Percentiles rank a stretch among this genome's conserved stretches.
Evolutionary conservation across 2,888 invertebrate species (phyloP).

Genomic region (Amblyjoppa fuscipennis): DNA sequence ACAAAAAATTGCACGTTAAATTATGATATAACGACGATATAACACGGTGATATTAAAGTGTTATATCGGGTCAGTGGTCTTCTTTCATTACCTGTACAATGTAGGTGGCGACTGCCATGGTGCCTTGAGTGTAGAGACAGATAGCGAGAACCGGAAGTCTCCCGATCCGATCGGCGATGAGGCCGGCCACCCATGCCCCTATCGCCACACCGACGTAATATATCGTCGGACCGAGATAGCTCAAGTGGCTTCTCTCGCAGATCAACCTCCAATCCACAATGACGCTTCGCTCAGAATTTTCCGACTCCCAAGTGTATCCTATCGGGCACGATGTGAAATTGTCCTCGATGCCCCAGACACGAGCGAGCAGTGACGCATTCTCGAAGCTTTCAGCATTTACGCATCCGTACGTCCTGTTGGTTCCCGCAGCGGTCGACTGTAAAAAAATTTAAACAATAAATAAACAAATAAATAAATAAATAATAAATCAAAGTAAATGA

Average conservation of each 20-base stretch:
- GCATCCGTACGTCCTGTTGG: slow-evolving; percentile 75
- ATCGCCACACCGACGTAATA: slow-evolving; percentile 84
- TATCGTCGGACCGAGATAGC: slow-evolving; percentile 80
- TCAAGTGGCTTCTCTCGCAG: slow-evolving; percentile 82
- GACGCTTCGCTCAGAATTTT: slow-evolving; percentile 77
- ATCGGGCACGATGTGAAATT: slow-evolving; percentile 59
- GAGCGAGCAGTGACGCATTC: slow-evolving; percentile 55
- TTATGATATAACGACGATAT: no score
- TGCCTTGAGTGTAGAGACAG: slow-evolving; percentile 84
- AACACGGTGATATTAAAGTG: no score
- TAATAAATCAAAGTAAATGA: background rate
- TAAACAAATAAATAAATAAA: background rate
- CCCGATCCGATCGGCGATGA: slow-evolving; percentile 84
- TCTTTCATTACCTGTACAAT: slow-evolving; percentile 77
- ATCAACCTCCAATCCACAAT: slow-evolving; percentile 84
- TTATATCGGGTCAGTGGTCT: background rate
- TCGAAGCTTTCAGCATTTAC: slow-evolving; percentile 29
- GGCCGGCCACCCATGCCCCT: slow-evolving; percentile 84
- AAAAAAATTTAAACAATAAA: slow-evolving; percentile 42
- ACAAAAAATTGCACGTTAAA: no score
- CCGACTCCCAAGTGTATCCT: slow-evolving; percentile 77
- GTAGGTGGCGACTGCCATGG: slow-evolving; percentile 80
- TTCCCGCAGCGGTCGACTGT: slow-evolving; percentile 69
- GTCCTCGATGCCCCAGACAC: background rate
- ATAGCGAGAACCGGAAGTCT: slow-evolving; percentile 84